A percentile compares a stretch with the other conserved stretches of the same genome.
phyloP scores from a whole-genome alignment of 2,113 vertebrate genomes.

The Semicossyphus pulcher region DNA sequence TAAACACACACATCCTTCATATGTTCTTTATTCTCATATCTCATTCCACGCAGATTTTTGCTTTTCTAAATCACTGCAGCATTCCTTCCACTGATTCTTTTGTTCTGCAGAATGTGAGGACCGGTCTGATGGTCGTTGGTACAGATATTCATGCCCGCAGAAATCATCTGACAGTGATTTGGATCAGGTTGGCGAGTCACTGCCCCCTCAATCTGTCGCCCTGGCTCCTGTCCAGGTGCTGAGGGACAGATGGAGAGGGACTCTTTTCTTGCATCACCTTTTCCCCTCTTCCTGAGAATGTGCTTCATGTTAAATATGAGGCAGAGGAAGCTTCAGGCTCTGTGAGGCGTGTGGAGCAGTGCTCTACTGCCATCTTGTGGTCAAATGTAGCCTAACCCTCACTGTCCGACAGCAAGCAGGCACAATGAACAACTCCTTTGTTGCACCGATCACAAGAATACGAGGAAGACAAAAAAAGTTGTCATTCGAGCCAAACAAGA shows the following conservation, averaged over 20 bases:
- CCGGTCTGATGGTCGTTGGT: conserved; percentile 27
- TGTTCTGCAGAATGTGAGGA: conserved; percentile 44
- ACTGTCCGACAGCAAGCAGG: background rate
- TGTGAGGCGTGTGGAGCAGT: background rate
- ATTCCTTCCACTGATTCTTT: conserved; percentile 47
- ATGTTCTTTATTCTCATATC: conserved; percentile 2
- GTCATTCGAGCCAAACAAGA: too few relatives aligned
- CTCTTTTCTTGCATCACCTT: conserved; percentile 63
- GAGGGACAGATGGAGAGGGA: conserved; percentile 57
- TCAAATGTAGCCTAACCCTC: background rate
- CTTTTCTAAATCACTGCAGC: conserved; percentile 33
- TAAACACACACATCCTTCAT: conserved; percentile 42
- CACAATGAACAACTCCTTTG: background rate
- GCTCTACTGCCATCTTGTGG: conserved; percentile 75
- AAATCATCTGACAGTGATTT: conserved; percentile 72
- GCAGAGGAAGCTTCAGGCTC: background rate
- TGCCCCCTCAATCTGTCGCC: conserved; percentile 54
- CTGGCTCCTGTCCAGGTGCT: conserved; percentile 55
- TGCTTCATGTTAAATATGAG: conserved; percentile 43
- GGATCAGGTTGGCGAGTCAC: conserved; percentile 59
- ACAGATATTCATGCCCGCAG: conserved; percentile 64
- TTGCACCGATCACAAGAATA: background rate
- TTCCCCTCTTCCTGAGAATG: conserved; percentile 49
- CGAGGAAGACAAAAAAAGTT: too few relatives aligned
- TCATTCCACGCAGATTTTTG: conserved; percentile 3